phyloP scores from a whole-genome alignment of 2,113 vertebrate species.

The Bostrychus sinensis region DNA sequence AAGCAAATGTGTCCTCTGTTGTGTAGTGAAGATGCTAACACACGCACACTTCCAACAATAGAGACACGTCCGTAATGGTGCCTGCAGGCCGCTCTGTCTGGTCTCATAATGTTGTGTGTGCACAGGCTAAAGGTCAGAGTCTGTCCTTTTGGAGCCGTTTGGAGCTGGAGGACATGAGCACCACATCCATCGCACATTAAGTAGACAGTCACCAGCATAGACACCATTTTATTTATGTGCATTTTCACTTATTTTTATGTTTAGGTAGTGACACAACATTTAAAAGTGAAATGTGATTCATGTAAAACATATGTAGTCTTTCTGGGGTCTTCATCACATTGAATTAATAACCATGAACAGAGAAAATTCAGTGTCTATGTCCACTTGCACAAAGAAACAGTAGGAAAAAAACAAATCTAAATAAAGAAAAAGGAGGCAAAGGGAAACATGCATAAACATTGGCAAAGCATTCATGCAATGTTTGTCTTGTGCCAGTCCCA shows the following conservation, averaged over 20 bases:
- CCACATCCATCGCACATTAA: slow-evolving; percentile 13
- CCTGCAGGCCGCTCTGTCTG: slow-evolving; percentile 30
- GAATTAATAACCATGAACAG: no score
- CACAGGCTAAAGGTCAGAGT: slow-evolving; percentile 35
- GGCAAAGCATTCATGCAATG: no score
- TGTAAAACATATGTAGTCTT: no score
- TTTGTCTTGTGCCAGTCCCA: no score
- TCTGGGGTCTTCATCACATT: no score
- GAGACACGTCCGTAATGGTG: not conserved
- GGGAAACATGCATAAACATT: no score
- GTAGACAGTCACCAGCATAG: not conserved
- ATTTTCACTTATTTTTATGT: not conserved
- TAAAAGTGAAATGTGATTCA: not conserved
- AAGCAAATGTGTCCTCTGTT: slow-evolving; percentile 1
- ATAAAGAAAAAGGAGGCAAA: no score
- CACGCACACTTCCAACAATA: not conserved
- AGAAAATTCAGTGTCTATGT: no score
- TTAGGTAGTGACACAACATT: not conserved
- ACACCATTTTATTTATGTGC: not conserved
- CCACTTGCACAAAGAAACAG: no score
- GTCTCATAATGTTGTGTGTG: slow-evolving; percentile 35
- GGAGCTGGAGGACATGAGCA: slow-evolving; percentile 25
- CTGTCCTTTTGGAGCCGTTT: slow-evolving; percentile 17
- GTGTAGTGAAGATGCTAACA: not conserved
- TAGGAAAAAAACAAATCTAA: no score